Percentiles rank a stretch among this genome's conserved stretches.
Evolutionary conservation across 2,888 invertebrate genomes (phyloP).

Genomic region (Noctua janthe): DNA sequence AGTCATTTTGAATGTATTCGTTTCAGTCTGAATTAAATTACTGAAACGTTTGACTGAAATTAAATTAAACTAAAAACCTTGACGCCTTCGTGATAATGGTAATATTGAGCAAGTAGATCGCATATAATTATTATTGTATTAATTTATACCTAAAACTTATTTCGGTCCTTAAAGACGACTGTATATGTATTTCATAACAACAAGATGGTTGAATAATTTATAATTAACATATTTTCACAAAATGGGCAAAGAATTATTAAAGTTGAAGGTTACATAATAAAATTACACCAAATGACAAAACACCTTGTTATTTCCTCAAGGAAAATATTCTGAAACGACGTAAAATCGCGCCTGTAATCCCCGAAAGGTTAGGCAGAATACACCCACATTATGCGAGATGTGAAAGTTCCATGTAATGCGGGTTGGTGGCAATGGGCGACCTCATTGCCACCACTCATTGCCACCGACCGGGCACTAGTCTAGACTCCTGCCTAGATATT

Average conservation of each 20-base stretch:
- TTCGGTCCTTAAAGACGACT: not conserved
- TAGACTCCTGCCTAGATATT: not conserved
- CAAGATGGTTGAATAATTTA: not conserved
- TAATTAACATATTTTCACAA: not conserved
- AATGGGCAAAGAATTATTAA: not conserved
- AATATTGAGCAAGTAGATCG: constrained; percentile 13
- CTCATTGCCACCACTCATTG: not conserved
- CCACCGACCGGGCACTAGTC: not conserved
- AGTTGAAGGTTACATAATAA: not conserved
- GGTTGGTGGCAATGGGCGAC: no score
- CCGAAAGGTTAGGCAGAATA: not conserved
- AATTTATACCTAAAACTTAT: not conserved
- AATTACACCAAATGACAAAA: not conserved
- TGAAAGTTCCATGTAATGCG: not conserved
- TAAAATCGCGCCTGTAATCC: not conserved
- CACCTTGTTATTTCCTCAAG: constrained; percentile 18
- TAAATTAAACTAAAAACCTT: constrained; percentile 10
- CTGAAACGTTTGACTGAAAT: constrained; percentile 30
- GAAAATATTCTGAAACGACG: not conserved
- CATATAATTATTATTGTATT: not conserved
- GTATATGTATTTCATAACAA: constrained; percentile 7
- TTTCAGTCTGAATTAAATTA: constrained; percentile 17
- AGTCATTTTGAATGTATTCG: not conserved
- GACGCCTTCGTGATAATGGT: constrained; percentile 22
- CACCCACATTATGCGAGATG: not conserved